These are phyloP conservation scores for Girardinus metallicus DNA, from an alignment of 2,797 vertebrate genomes.

Conservation along the genomic window DNA sequence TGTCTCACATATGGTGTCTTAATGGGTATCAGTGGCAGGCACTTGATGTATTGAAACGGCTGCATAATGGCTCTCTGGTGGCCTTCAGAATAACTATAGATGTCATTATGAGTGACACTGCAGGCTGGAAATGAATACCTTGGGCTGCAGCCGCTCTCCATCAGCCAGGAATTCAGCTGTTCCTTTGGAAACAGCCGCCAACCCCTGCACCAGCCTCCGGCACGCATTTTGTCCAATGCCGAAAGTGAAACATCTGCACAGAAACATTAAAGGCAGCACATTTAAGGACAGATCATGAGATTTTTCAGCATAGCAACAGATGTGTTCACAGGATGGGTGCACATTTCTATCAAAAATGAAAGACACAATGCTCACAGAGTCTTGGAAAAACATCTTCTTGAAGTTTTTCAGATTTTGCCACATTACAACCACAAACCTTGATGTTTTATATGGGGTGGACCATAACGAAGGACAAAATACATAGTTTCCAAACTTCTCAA, in stretches of 20 bases:
- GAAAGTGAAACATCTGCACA: constrained; percentile 90
- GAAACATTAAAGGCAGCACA: constrained; percentile 37
- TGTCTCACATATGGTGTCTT: constrained; percentile 52
- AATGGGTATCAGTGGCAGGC: constrained; percentile 49
- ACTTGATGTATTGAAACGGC: constrained; percentile 39
- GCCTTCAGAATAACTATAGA: constrained; percentile 51
- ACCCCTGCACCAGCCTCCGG: constrained; percentile 86
- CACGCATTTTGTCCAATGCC: constrained; percentile 89
- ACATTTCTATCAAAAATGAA: constrained; percentile 3
- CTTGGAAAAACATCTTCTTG: background rate
- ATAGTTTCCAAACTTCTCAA: background rate
- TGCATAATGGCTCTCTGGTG: constrained; percentile 57
- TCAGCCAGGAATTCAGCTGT: constrained; percentile 88
- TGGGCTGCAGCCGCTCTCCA: constrained; percentile 91
- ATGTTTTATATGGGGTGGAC: background rate
- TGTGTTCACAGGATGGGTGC: constrained; percentile 3
- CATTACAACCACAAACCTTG: background rate
- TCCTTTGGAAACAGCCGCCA: constrained; percentile 89
- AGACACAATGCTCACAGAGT: background rate
- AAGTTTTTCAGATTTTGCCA: background rate
- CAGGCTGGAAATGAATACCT: constrained; percentile 81
- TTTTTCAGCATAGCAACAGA: constrained; percentile 15
- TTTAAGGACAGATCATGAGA: constrained; percentile 13
- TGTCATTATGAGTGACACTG: constrained; percentile 52
- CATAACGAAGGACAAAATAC: background rate